Percentiles rank a stretch among this genome's conserved stretches.
phyloP scores from a whole-genome alignment of 2,888 invertebrate species.

The Fabriciana adippe region DNA sequence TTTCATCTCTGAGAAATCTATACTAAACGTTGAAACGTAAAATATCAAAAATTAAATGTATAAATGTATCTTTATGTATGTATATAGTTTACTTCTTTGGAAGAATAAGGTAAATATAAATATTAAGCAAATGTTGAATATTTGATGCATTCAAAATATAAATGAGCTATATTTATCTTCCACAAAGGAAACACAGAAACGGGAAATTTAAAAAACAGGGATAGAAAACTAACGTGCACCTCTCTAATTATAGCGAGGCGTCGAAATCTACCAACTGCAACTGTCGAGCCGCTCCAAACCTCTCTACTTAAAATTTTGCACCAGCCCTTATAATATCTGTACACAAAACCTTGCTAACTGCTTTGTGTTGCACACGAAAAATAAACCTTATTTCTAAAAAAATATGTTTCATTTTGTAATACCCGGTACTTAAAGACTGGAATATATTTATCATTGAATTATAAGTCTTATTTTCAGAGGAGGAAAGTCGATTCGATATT shows the following conservation, averaged over 20 bases:
- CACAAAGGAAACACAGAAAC: conserved; percentile 13
- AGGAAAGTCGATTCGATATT: conserved; percentile 48
- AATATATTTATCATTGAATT: conserved; percentile 46
- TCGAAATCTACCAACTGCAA: conserved; percentile 56
- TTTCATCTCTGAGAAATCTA: no score
- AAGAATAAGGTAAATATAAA: conserved; percentile 8
- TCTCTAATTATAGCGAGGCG: conserved; percentile 44
- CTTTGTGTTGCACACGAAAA: conserved; percentile 49
- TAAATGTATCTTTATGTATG: no score
- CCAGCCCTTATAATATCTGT: conserved; percentile 71
- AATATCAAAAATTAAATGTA: no score
- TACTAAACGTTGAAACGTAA: no score
- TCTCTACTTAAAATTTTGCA: conserved; percentile 80
- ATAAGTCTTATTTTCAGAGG: conserved; percentile 45
- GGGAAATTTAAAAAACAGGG: conserved; percentile 12
- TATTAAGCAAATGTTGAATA: not conserved
- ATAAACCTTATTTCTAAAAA: conserved; percentile 41
- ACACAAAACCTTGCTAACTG: conserved; percentile 61
- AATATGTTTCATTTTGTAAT: conserved; percentile 48
- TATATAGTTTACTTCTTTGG: not conserved
- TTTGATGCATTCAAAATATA: conserved; percentile 20
- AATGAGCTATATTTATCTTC: conserved; percentile 18
- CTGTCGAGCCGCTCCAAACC: conserved; percentile 63
- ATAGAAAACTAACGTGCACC: conserved; percentile 11
- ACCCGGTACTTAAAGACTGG: conserved; percentile 39